These are phyloP conservation scores for Vespertilio murinus DNA, from an alignment of 2,797 vertebrate genomes.

Conservation along the genomic window DNA sequence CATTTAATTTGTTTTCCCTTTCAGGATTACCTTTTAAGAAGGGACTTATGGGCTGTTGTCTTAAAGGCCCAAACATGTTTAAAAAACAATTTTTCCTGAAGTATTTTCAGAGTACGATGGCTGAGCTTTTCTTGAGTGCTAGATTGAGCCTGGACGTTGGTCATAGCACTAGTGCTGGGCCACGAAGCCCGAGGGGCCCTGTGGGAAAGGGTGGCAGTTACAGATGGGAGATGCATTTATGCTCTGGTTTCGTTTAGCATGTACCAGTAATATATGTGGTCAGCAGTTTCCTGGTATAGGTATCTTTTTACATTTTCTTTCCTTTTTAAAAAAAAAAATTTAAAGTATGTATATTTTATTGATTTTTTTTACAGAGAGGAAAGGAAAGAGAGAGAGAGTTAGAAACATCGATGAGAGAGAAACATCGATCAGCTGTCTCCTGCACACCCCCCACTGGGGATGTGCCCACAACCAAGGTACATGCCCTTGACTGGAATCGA, in stretches of 20 bases:
- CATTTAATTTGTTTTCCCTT: conserved; percentile 41
- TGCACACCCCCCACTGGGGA: too few relatives aligned
- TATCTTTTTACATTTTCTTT: background rate
- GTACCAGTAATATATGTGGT: background rate
- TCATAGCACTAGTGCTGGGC: background rate
- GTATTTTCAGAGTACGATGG: background rate
- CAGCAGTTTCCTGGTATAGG: background rate
- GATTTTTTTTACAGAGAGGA: too few relatives aligned
- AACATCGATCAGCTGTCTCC: too few relatives aligned
- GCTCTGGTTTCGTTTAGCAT: background rate
- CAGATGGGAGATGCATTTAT: background rate
- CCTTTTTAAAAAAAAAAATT: too few relatives aligned
- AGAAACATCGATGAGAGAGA: too few relatives aligned
- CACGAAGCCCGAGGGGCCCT: background rate
- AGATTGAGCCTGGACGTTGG: background rate
- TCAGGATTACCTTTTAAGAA: background rate
- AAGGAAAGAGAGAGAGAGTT: too few relatives aligned
- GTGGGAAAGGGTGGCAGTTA: background rate
- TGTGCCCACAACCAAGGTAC: too few relatives aligned
- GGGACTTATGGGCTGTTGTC: background rate
- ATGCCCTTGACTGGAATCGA: too few relatives aligned
- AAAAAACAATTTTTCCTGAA: conserved; percentile 21
- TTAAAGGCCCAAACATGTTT: background rate
- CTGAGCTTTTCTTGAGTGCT: background rate
- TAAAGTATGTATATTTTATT: too few relatives aligned